These are phyloP conservation scores for Sesia bembeciformis DNA, from an alignment of 2,888 invertebrate genomes.

Conservation along the genomic window DNA sequence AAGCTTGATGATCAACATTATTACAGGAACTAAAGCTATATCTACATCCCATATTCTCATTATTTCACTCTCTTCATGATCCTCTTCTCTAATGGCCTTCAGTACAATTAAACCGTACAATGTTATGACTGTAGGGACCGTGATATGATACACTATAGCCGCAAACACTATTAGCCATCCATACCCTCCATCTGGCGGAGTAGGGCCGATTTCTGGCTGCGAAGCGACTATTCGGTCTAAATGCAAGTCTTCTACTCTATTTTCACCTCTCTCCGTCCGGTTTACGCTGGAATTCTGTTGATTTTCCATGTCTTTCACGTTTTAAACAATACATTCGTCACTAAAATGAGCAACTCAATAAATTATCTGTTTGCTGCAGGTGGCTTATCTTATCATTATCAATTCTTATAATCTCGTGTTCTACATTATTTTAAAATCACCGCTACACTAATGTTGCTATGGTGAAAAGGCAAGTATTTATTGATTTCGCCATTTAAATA, in stretches of 20 bases:
- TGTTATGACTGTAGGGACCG: constrained; percentile 71
- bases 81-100: constrained; percentile 63
- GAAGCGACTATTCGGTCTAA: constrained; percentile 77
- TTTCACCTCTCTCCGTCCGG: constrained; percentile 27
- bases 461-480: not conserved
- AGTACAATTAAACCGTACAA: constrained; percentile 72
- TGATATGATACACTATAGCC: constrained; percentile 74
- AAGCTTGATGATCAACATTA: constrained; percentile 72
- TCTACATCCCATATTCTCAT: constrained; percentile 74
- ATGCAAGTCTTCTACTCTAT: constrained; percentile 46
- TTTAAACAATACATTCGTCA: constrained; percentile 49
- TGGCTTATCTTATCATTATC: constrained; percentile 69
- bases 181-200: constrained; percentile 78
- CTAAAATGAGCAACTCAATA: constrained; percentile 35
- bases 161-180: constrained; percentile 78
- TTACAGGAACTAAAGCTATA: constrained; percentile 74
- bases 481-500: not conserved
- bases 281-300: constrained; percentile 22
- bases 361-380: constrained; percentile 48
- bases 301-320: constrained; percentile 43
- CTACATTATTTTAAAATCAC: constrained; percentile 54
- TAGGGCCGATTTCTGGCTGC: constrained; percentile 78
- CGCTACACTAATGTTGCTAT: constrained; percentile 25
- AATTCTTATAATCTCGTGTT: constrained; percentile 52
- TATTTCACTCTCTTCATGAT: constrained; percentile 45